Percentiles rank a stretch among this genome's conserved stretches.
These are phyloP conservation scores for Procavia capensis DNA, from an alignment of 2,113 vertebrate species.

Conservation along the genomic window DNA sequence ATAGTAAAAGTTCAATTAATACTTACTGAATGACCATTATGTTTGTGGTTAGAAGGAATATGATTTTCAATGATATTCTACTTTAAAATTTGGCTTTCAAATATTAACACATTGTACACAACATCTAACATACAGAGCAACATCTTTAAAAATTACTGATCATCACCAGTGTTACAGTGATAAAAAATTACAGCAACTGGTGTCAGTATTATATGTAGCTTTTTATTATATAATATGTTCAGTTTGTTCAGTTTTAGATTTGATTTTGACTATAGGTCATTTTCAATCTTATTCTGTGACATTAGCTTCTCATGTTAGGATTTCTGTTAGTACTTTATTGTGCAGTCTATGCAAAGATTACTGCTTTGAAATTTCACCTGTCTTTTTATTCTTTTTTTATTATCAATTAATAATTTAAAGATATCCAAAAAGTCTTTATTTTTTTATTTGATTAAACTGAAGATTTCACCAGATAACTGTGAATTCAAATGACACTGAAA, in stretches of 20 bases:
- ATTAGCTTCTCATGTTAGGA: slow-evolving; percentile 13
- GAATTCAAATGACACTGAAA: slow-evolving; percentile 2
- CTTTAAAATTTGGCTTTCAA: slow-evolving; percentile 21
- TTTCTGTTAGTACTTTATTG: neutral
- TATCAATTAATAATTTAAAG: neutral
- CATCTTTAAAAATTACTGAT: slow-evolving; percentile 35
- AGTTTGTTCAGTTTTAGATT: neutral
- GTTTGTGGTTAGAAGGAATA: neutral
- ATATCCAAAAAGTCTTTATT: neutral
- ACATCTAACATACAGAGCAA: neutral
- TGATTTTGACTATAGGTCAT: slow-evolving; percentile 13
- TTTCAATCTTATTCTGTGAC: neutral
- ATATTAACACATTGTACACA: neutral
- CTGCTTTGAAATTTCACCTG: neutral
- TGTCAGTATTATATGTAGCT: neutral
- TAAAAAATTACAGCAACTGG: neutral
- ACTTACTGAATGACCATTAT: neutral
- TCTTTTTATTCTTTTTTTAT: neutral
- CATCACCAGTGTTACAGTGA: neutral
- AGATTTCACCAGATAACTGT: neutral
- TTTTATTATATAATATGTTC: neutral
- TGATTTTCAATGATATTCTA: slow-evolving; percentile 18
- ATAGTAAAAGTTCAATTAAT: slow-evolving; percentile 1
- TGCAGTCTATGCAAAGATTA: neutral
- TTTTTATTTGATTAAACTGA: slow-evolving; percentile 27